Evolutionary conservation across 1,140 invertebrate species (phyloP).

Genomic region (Subanguina moxae): DNA sequence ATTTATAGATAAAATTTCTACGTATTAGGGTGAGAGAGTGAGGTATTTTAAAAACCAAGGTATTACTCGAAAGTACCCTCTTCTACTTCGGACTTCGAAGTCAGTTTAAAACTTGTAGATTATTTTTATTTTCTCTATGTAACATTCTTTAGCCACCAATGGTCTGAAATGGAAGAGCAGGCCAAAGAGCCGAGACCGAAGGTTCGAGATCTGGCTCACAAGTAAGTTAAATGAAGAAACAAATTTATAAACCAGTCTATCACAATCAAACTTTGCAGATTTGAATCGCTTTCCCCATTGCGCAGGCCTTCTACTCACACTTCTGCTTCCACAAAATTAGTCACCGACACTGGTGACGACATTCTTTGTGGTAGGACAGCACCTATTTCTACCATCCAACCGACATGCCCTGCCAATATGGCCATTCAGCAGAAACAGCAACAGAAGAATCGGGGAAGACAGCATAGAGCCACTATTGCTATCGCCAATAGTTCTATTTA

Average conservation of each 20-base stretch:
- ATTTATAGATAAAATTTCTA: too few relatives aligned
- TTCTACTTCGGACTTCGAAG: too few relatives aligned
- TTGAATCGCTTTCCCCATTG: not conserved
- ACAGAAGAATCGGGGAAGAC: not conserved
- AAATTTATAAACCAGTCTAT: too few relatives aligned
- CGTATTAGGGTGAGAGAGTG: too few relatives aligned
- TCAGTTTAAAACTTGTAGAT: too few relatives aligned
- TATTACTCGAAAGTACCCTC: too few relatives aligned
- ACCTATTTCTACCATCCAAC: not conserved
- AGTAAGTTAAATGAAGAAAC: not conserved
- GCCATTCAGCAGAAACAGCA: not conserved
- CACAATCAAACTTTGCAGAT: not conserved
- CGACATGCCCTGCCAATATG: too few relatives aligned
- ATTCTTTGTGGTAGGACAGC: not conserved
- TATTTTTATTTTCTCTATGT: too few relatives aligned
- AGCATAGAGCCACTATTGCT: not conserved
- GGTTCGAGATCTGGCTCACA: not conserved
- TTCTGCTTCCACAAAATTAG: not conserved
- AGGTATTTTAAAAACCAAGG: too few relatives aligned
- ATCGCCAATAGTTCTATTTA: not conserved
- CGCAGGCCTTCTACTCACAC: not conserved
- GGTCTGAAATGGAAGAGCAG: not conserved
- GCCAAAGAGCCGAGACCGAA: not conserved
- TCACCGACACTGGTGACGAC: constrained; percentile 5
- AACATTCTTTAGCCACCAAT: too few relatives aligned